Conservation (phyloP, 2,113 vertebrate species). For the Brachyhypopomus gauderio region DNA sequence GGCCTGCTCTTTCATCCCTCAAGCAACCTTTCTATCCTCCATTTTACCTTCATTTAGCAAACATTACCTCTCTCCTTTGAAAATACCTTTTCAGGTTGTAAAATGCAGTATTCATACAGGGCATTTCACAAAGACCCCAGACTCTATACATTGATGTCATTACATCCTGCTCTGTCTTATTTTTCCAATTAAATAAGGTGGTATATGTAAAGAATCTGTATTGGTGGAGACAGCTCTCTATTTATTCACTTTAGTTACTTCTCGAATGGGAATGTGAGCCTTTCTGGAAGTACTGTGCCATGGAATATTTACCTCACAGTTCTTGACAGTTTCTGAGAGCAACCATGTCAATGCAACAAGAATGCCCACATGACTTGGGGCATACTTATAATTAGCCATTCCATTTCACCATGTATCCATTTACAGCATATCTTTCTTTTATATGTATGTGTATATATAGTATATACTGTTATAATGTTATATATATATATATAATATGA, state of each 20-base stretch:
- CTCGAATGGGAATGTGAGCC: background rate
- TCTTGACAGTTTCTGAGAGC: background rate
- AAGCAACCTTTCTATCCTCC: slow-evolving; percentile 32
- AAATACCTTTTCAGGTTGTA: slow-evolving; percentile 13
- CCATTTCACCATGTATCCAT: background rate
- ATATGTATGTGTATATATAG: background rate
- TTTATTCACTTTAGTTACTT: background rate
- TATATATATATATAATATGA: slow-evolving; percentile 3
- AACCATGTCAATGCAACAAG: slow-evolving; percentile 2
- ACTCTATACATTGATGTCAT: background rate
- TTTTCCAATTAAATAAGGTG: background rate
- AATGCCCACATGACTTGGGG: background rate
- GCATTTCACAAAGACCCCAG: background rate
- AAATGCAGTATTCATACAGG: background rate
- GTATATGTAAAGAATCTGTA: background rate
- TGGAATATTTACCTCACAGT: background rate
- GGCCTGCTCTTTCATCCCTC: slow-evolving; percentile 42
- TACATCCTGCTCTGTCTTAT: too few relatives aligned
- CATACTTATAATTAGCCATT: slow-evolving; percentile 23
- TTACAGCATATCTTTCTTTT: too few relatives aligned
- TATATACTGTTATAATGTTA: background rate
- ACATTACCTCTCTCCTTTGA: slow-evolving; percentile 24
- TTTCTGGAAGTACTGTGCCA: background rate
- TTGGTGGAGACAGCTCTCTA: background rate
- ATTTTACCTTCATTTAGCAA: slow-evolving; percentile 35